A percentile compares a stretch with the other conserved stretches of the same genome.
Evolutionary conservation across 2,888 invertebrate genomes (phyloP).

Genomic region (Portevinia maculata): DNA sequence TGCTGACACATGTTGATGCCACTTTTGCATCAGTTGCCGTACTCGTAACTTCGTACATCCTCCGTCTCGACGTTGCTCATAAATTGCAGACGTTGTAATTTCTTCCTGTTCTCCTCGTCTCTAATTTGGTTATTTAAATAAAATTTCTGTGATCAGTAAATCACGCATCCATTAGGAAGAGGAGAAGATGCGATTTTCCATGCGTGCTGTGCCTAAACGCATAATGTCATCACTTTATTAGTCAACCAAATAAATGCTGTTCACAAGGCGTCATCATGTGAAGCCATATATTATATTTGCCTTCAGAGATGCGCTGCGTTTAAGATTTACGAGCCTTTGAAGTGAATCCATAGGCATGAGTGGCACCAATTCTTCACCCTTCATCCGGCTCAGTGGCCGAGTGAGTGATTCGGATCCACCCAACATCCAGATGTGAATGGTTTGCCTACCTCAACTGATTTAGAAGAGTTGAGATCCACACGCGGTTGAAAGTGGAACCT

Average conservation of each 20-base stretch:
- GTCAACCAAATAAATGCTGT: conserved; percentile 62
- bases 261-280: conserved; percentile 47
- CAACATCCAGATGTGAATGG: conserved; percentile 48
- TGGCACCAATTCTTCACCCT: conserved; percentile 59
- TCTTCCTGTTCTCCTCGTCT: background rate
- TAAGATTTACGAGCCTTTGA: conserved; percentile 65
- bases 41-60: background rate
- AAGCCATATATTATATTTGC: conserved; percentile 45
- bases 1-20: conserved; percentile 67
- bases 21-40: conserved; percentile 14
- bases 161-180: conserved; percentile 65
- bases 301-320: conserved; percentile 31
- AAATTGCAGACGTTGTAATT: conserved; percentile 29
- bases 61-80: background rate
- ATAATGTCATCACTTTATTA: conserved; percentile 71
- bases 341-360: conserved; percentile 24
- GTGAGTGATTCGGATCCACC: conserved; percentile 54
- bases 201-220: conserved; percentile 27
- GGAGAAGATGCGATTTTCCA: conserved; percentile 4
- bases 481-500: conserved; percentile 51
- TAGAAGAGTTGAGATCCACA: conserved; percentile 33
- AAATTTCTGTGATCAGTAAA: conserved; percentile 68
- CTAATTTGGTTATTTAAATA: conserved; percentile 57
- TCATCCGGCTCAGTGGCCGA: conserved; percentile 59
- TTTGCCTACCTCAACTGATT: conserved; percentile 39